Evolutionary conservation across 2,888 invertebrate species (phyloP).

Genomic region (Synergus umbraculus): DNA sequence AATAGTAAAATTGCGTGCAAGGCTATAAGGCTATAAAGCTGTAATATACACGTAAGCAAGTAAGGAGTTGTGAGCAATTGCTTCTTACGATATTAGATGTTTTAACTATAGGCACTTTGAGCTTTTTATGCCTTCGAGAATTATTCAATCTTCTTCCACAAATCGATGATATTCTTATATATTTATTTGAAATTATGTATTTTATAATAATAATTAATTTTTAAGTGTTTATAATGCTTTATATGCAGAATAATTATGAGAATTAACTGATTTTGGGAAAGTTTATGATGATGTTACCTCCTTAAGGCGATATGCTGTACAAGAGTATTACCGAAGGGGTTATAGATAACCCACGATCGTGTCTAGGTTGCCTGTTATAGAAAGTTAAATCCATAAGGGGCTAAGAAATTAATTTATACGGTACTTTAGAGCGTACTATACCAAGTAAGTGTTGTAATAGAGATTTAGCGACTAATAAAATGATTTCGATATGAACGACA

Average conservation of each 20-base stretch:
- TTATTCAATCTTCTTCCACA: background rate
- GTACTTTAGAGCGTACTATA: background rate
- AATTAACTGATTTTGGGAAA: background rate
- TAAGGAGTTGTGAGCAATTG: background rate
- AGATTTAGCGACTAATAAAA: background rate
- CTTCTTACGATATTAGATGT: background rate
- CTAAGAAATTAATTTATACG: constrained; percentile 59
- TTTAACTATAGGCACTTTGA: background rate
- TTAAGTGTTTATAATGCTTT: background rate
- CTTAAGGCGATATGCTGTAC: constrained; percentile 49
- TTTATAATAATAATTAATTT: no score
- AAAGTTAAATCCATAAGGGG: constrained; percentile 60
- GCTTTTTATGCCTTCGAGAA: constrained; percentile 7
- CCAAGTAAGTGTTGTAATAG: background rate
- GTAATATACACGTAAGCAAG: background rate
- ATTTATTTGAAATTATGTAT: no score
- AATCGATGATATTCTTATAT: background rate
- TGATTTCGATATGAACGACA: background rate
- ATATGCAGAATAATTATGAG: background rate
- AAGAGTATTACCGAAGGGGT: constrained; percentile 54
- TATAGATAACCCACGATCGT: constrained; percentile 58
- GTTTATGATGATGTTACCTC: background rate
- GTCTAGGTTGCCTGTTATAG: constrained; percentile 56
- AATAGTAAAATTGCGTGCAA: constrained; percentile 53
- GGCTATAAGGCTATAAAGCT: constrained; percentile 45